phyloP scores from a whole-genome alignment of 2,113 vertebrate species.

The Gobius niger region DNA sequence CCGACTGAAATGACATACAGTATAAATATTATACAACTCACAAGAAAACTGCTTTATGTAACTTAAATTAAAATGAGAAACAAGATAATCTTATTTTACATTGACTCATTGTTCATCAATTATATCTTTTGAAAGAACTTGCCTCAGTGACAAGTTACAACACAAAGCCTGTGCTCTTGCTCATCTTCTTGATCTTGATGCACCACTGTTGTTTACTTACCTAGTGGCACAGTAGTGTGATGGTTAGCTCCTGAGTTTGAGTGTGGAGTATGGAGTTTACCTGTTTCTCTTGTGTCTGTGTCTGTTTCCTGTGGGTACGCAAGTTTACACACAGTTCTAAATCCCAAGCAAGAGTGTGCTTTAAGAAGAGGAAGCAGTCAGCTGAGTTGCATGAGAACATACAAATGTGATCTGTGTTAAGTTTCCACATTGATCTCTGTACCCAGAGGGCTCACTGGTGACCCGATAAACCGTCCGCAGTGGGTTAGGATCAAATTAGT shows the following conservation, averaged over 20 bases:
- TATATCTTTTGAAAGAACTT: too few relatives aligned
- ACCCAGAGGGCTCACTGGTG: conserved; percentile 31
- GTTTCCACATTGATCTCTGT: conserved; percentile 45
- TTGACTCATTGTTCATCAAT: too few relatives aligned
- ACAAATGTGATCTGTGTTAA: conserved; percentile 32
- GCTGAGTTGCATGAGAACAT: conserved; percentile 55
- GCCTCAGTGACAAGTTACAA: neutral
- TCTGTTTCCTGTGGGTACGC: neutral
- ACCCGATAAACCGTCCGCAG: conserved; percentile 12
- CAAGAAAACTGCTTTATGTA: too few relatives aligned
- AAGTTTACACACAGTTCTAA: neutral
- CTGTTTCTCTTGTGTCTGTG: neutral
- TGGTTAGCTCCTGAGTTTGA: neutral
- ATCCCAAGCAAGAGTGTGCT: conserved; percentile 11
- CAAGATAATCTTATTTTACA: too few relatives aligned
- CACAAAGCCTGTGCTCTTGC: neutral
- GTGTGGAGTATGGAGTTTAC: neutral
- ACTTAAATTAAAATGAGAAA: too few relatives aligned
- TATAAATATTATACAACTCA: too few relatives aligned
- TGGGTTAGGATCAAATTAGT: neutral
- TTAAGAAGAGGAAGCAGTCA: conserved; percentile 44
- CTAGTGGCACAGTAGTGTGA: neutral
- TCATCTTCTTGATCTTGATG: neutral
- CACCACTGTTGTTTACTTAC: neutral
- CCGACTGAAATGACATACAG: too few relatives aligned